Conservation (phyloP, 2,888 invertebrate species). For the Drosophila flavopinicola region DNA sequence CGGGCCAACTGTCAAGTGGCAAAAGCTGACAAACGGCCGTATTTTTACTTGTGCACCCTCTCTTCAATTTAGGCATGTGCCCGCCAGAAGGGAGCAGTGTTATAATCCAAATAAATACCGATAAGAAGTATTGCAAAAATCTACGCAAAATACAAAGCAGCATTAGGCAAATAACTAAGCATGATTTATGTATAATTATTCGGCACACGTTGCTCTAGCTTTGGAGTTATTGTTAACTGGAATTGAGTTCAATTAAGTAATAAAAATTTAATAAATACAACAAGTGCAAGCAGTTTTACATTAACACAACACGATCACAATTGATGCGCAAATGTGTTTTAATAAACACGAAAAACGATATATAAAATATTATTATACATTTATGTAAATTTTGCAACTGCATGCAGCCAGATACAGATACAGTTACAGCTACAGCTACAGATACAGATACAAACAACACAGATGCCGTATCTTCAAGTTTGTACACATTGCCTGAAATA, state of each 20-base stretch:
- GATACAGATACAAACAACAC: constrained; percentile 9
- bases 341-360: constrained; percentile 5
- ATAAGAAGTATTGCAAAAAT: background rate
- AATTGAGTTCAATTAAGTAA: too few species aligned
- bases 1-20: constrained; percentile 52
- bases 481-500: constrained; percentile 60
- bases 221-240: too few species aligned
- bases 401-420: too few species aligned
- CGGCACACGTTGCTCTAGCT: too few species aligned
- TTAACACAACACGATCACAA: background rate
- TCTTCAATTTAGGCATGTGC: constrained; percentile 38
- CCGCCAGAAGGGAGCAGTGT: constrained; percentile 15
- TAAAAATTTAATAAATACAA: too few species aligned
- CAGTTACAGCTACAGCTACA: too few species aligned
- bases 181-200: too few species aligned
- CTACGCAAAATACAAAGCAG: background rate
- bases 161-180: too few species aligned
- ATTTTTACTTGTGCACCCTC: constrained; percentile 7
- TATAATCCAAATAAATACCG: constrained; percentile 26
- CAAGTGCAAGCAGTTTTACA: too few species aligned
- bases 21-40: constrained; percentile 49
- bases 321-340: background rate
- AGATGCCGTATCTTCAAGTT: constrained; percentile 54
- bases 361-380: constrained; percentile 29
- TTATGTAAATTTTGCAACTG: constrained; percentile 15